Evolutionary conservation across 2,113 vertebrate genomes (phyloP).

Genomic region (Menidia beryllina): DNA sequence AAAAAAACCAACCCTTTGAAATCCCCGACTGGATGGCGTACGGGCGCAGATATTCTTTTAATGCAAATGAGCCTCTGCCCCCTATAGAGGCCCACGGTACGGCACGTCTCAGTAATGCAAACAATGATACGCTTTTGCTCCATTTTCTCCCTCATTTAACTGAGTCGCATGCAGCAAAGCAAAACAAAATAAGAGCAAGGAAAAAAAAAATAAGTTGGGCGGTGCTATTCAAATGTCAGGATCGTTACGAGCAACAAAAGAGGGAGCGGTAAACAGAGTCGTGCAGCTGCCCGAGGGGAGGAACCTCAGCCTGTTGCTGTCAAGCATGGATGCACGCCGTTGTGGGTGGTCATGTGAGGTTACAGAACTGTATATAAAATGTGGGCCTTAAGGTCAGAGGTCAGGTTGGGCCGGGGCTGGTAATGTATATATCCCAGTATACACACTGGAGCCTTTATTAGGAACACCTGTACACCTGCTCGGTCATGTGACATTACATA

Average conservation of each 20-base stretch:
- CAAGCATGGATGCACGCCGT: constrained; percentile 44
- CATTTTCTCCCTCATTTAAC: constrained; percentile 73
- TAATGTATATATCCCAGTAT: neutral
- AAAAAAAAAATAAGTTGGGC: constrained; percentile 4
- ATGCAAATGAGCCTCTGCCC: constrained; percentile 64
- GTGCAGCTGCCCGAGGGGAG: constrained; percentile 37
- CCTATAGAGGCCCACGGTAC: constrained; percentile 32
- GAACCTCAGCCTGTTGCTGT: constrained; percentile 43
- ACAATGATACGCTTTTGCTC: constrained; percentile 56
- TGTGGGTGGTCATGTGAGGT: constrained; percentile 57
- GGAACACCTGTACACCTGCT: neutral
- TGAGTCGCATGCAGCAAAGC: constrained; percentile 33
- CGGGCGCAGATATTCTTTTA: constrained; percentile 43
- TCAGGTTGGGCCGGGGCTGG: neutral
- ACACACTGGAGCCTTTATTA: neutral
- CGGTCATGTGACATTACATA: neutral
- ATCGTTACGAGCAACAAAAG: constrained; percentile 67
- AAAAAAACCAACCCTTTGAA: constrained; percentile 53
- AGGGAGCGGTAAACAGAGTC: constrained; percentile 18
- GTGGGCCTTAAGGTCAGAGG: constrained; percentile 11
- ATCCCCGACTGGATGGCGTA: constrained; percentile 6
- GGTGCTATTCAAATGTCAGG: constrained; percentile 47
- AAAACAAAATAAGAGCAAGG: constrained; percentile 41
- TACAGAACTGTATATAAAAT: constrained; percentile 20
- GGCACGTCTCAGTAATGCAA: constrained; percentile 38